Evolutionary conservation across 2,113 vertebrate species (phyloP), one percentile per base, ranked within the genome.

Genomic region (Apodemus sylvaticus): DNA sequence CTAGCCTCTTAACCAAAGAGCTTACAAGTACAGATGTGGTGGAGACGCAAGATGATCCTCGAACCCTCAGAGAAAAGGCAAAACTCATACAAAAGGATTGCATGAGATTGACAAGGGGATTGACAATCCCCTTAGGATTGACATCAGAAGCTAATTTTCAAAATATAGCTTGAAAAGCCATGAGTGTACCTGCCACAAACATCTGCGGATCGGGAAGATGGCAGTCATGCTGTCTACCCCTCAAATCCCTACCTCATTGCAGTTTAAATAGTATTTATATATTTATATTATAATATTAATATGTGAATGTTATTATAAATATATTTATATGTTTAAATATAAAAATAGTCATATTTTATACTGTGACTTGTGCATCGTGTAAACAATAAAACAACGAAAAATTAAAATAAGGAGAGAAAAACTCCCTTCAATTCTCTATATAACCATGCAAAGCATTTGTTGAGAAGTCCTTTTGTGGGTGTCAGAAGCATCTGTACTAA

Each of bases 321-420:
- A 29, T 29, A 64, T 64, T 64, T 29, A 29, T 64, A 64, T 64
- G 24, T 24, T 64, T 64, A 64, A 29, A 64, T 29, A 64, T 64
- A 64, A 64, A 60, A 29, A 64, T 64, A 8, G 62, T 64, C 2
- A 34, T 39, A 71, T 93, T 90, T 60, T 13, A 96, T 89, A 7
- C 36, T 10, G 12, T 60, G 36, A 39, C 55, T 82, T 83, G 55
- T 22, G 22, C 26, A 42, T 42, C 17, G 13, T 1, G 3, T 24
- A 62, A 62, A 42, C 3, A 0, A 26, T 39, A 83, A 89, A 93
- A 34, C 66, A 19, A 76, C 0, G 42, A 73, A 89, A 93, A 94
- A 62, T 29, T 89, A 89, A 93, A 91, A 89, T 64, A 77, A 95
- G n/a, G 26, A 45, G 1, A 77, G 26, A 89, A 92, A 39, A 39